These are phyloP conservation scores for Campaea margaritaria DNA, from an alignment of 2,888 invertebrate species.

Conservation along the genomic window DNA sequence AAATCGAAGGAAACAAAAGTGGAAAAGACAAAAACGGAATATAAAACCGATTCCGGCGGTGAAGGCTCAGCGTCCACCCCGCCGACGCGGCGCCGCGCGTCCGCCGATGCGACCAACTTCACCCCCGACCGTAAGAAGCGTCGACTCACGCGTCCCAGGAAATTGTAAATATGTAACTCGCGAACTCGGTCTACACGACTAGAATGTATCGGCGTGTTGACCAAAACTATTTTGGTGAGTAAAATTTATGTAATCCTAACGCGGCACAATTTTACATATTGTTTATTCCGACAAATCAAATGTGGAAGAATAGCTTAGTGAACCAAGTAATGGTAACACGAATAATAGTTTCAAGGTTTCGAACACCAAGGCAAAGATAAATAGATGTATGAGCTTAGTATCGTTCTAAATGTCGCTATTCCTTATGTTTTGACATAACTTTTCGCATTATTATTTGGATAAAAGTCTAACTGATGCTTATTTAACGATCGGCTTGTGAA, in stretches of 20 bases:
- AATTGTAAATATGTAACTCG: conserved; percentile 61
- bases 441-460: too few species aligned
- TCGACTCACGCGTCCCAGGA: conserved; percentile 77
- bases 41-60: conserved; percentile 50
- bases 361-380: not conserved
- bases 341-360: not conserved
- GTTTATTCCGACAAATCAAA: not conserved
- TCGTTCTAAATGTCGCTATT: too few species aligned
- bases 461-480: too few species aligned
- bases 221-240: conserved; percentile 32
- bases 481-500: too few species aligned
- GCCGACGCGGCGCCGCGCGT: conserved; percentile 71
- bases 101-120: conserved; percentile 60
- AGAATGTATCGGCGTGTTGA: not conserved
- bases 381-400: too few species aligned
- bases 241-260: not conserved
- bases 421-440: too few species aligned
- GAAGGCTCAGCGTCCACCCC: conserved; percentile 54
- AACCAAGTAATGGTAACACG: not conserved
- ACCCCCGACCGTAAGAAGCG: conserved; percentile 81
- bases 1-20: conserved; percentile 30
- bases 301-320: not conserved
- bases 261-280: conserved; percentile 2
- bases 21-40: conserved; percentile 41
- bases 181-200: not conserved